A percentile compares a stretch with the other conserved stretches of the same genome.
Evolutionary conservation across 1,140 invertebrate genomes (phyloP).

Genomic region (Solenopsis invicta): DNA sequence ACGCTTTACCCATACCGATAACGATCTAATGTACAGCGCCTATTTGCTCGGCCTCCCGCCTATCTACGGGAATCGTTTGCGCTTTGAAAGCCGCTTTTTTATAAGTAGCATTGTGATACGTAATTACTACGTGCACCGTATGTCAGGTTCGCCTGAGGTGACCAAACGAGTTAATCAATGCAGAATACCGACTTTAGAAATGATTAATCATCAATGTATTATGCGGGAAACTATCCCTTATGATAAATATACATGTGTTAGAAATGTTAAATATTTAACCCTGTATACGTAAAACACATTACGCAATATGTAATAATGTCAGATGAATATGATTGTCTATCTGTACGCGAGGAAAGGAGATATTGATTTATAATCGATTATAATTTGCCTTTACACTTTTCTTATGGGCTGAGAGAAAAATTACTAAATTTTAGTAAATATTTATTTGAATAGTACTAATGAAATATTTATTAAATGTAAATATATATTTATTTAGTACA

Average conservation of each 20-base stretch:
- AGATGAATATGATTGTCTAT: background rate
- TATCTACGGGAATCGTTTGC: slow-evolving; percentile 59
- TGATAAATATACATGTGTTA: background rate
- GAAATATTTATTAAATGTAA: too few species aligned
- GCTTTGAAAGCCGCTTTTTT: slow-evolving; percentile 26
- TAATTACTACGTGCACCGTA: slow-evolving; percentile 16
- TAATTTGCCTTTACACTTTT: background rate
- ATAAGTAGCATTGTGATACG: slow-evolving; percentile 12
- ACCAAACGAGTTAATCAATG: slow-evolving; percentile 27
- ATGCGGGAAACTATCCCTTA: background rate
- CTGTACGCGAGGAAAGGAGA: background rate
- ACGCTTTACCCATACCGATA: slow-evolving; percentile 73
- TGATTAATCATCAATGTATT: background rate
- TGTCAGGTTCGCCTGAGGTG: slow-evolving; percentile 4
- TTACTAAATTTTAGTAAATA: too few species aligned
- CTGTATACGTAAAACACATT: background rate
- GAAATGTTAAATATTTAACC: background rate
- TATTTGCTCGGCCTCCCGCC: slow-evolving; percentile 65
- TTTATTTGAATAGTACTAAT: too few species aligned
- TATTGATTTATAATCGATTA: background rate
- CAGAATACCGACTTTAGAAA: background rate
- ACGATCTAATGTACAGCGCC: slow-evolving; percentile 72
- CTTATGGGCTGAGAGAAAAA: background rate
- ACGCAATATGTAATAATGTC: background rate
- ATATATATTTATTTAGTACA: too few species aligned